Conservation (phyloP, 1,140 invertebrate genomes). For the Mactra quadrangularis region DNA sequence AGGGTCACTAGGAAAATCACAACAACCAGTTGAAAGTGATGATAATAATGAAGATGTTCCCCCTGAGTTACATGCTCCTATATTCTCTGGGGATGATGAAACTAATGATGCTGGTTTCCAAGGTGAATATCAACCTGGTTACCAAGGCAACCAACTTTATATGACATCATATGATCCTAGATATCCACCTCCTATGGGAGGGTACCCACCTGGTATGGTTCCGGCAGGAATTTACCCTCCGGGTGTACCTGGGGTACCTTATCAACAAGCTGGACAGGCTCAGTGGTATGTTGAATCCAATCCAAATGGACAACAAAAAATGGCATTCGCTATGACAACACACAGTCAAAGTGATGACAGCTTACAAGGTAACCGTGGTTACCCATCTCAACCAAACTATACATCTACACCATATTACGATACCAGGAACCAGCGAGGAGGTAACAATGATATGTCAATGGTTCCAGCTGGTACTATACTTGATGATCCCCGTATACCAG, state of each 20-base stretch:
- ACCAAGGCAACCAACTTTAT: slow-evolving; percentile 28
- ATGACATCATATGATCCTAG: slow-evolving; percentile 32
- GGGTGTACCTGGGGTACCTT: slow-evolving; percentile 30
- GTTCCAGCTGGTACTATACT: slow-evolving; percentile 61
- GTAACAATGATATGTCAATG: slow-evolving; percentile 32
- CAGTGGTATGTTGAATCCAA: slow-evolving; percentile 57
- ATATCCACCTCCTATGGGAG: slow-evolving; percentile 26
- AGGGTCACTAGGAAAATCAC: slow-evolving; percentile 22
- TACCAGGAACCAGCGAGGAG: not conserved
- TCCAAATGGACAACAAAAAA: slow-evolving; percentile 58
- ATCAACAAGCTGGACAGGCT: slow-evolving; percentile 58
- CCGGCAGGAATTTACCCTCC: slow-evolving; percentile 10
- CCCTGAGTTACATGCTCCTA: slow-evolving; percentile 51
- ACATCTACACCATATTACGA: slow-evolving; percentile 51
- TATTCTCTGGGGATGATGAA: slow-evolving; percentile 47
- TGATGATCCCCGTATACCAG: slow-evolving; percentile 51
- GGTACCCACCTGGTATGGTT: slow-evolving; percentile 15
- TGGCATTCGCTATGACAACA: slow-evolving; percentile 60
- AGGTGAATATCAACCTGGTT: slow-evolving; percentile 58
- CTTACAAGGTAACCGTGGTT: not conserved
- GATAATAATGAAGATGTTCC: slow-evolving; percentile 40
- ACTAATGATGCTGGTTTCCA: slow-evolving; percentile 9
- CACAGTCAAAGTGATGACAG: slow-evolving; percentile 50
- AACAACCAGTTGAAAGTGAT: too few species aligned
- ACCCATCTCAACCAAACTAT: slow-evolving; percentile 26